Evolutionary conservation across 2,113 vertebrate species (phyloP).

Genomic region (Pycnonotus jocosus): DNA sequence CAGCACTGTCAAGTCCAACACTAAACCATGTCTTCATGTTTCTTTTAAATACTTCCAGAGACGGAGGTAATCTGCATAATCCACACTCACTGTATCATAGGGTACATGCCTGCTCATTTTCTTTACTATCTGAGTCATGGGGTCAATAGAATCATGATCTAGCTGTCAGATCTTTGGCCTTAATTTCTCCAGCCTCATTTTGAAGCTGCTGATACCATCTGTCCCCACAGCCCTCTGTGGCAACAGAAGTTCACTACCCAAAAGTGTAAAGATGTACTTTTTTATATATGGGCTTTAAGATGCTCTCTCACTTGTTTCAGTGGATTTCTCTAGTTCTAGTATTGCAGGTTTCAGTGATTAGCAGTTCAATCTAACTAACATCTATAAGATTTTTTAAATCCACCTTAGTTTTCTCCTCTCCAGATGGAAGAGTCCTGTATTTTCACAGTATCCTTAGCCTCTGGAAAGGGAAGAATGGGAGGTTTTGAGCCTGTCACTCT

Average conservation of each 20-base stretch:
- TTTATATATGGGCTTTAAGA: background rate
- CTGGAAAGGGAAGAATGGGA: background rate
- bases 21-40: background rate
- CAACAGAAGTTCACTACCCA: background rate
- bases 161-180: background rate
- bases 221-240: no score
- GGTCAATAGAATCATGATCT: background rate
- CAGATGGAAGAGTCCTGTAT: background rate
- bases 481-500: background rate
- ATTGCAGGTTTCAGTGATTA: background rate
- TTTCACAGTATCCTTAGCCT: background rate
- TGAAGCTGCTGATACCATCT: background rate
- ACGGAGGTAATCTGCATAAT: rapidly evolving
- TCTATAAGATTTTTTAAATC: background rate
- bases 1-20: background rate
- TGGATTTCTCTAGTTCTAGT: background rate
- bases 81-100: background rate
- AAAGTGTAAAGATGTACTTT: background rate
- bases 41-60: background rate
- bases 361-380: background rate
- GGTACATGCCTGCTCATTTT: background rate
- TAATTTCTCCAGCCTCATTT: background rate
- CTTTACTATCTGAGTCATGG: background rate
- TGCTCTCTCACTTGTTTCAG: background rate
- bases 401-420: background rate